Evolutionary conservation across 2,113 vertebrate species (phyloP), one percentile per base, ranked within the genome.

Genomic region (Macaca nemestrina): DNA sequence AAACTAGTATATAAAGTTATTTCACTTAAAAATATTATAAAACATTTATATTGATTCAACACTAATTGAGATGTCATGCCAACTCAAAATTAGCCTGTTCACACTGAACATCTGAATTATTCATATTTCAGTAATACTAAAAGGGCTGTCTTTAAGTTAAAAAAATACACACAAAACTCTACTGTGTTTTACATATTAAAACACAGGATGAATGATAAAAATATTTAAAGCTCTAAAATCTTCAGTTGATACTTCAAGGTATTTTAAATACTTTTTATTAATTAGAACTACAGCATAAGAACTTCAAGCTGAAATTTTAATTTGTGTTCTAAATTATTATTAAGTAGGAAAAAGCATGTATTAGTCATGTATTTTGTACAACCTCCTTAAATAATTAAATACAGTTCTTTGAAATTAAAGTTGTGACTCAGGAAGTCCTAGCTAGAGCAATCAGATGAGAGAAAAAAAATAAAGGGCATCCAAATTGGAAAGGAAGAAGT

Each of bases 361-460:
- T n/a, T 94, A 68, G n/a, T 92, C n/a, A 75, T n/a, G 40, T 55
- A 61, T 90, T 93, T 86, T 86, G 20, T 48, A 90, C 70, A 94
- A 30, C 30, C 5, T 52, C 9, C 23, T 79, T 67, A 94, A 70
- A 75, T 93, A 85, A 67, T 93, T 50, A 50, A 93, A 83, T 23
- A 80, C 27, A 85, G 90, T 89, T 94, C n/a, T 94, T 52, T 93
- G 73, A 92, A 93, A 83, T 93, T 92, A 95, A 90, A 90, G 40
- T 78, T 96, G 50, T 89, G 40, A 86, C 16, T 61, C 80, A 57
- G 61, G 61, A 30, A 30, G 27, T 64, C 27, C 27, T 64, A 64
- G 61, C 61, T 64, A 64, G 27, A 64, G 12, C 61, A 14, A 64
- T 64, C 61, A 64, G 61, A 64, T 64, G 27, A 64, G 12, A 64